phyloP scores from a whole-genome alignment of 2,797 vertebrate species.

The Lacerta agilis region DNA sequence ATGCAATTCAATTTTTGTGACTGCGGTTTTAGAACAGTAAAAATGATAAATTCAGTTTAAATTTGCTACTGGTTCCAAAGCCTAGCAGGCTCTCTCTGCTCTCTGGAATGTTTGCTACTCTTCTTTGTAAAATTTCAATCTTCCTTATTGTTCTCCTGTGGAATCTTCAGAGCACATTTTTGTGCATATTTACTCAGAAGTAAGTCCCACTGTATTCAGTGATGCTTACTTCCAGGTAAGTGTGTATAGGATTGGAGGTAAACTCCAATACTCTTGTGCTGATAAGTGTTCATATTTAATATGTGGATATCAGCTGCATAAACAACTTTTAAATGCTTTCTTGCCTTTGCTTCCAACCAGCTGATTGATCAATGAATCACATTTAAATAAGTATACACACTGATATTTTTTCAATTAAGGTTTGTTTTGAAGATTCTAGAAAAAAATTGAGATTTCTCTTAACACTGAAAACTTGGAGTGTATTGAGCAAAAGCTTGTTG shows the following conservation, averaged over 20 bases:
- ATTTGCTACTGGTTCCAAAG: background rate
- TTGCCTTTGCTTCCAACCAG: background rate
- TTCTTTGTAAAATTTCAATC: background rate
- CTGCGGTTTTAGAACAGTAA: background rate
- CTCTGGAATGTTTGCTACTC: background rate
- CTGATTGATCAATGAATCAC: background rate
- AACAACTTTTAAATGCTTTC: background rate
- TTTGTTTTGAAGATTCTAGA: background rate
- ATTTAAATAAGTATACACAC: background rate
- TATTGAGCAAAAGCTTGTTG: background rate
- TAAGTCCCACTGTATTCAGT: background rate
- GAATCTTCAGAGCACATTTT: background rate
- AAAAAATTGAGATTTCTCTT: background rate
- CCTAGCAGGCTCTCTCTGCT: background rate
- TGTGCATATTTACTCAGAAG: background rate
- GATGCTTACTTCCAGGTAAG: background rate
- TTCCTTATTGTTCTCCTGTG: background rate
- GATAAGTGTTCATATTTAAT: background rate
- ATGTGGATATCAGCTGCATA: background rate
- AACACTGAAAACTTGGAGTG: background rate
- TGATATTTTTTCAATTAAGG: background rate
- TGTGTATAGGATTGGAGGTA: background rate
- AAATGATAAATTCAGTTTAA: background rate
- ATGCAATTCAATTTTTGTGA: background rate
- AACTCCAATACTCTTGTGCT: background rate